Conservation (phyloP, 2,113 vertebrate genomes). For the Chaetops frenatus region DNA sequence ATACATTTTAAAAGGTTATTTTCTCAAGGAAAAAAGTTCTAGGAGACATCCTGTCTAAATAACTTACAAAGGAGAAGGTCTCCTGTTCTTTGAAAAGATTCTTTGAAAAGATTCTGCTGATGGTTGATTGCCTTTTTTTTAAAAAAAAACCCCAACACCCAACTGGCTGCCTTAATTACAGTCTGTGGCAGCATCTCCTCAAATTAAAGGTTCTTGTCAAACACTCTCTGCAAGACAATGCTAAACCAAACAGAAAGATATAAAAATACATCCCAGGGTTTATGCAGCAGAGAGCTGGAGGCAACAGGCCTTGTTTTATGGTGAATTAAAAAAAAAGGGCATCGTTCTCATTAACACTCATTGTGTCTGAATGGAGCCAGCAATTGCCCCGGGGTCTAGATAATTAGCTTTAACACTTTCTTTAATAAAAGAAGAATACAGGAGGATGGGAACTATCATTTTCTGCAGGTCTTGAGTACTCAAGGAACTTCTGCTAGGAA, state of each 20-base stretch:
- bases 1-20: background rate
- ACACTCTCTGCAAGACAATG: background rate
- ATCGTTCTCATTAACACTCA: background rate
- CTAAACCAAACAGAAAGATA: background rate
- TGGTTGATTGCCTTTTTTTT: background rate
- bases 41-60: background rate
- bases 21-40: background rate
- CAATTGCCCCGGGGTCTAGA: background rate
- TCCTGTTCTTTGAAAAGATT: background rate
- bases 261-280: background rate
- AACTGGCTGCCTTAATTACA: conserved; percentile 29
- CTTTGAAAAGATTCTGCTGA: background rate
- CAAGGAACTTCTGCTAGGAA: background rate
- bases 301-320: background rate
- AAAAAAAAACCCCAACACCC: background rate
- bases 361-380: background rate
- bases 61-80: background rate
- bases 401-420: background rate
- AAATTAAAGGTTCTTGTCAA: conserved; percentile 32
- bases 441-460: background rate
- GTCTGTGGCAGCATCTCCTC: background rate
- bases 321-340: background rate
- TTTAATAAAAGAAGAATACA: background rate
- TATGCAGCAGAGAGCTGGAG: background rate
- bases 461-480: background rate